phyloP scores from a whole-genome alignment of 2,113 vertebrate species.

The Hippopotamus amphibius region DNA sequence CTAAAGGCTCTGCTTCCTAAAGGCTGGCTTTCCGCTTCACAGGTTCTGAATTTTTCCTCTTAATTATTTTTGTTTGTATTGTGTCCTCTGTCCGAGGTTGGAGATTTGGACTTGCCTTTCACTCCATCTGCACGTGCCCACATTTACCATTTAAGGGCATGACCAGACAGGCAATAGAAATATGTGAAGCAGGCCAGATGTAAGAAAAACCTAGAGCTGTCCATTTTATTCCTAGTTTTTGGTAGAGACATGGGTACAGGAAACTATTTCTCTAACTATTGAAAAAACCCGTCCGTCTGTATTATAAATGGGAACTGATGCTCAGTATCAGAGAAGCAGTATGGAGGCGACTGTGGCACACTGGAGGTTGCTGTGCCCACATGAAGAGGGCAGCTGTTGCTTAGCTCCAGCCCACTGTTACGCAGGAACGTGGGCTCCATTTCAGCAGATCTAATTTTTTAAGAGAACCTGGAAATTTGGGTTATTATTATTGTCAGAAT shows the following conservation, averaged over 20 bases:
- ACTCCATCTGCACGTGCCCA: background rate
- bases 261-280: background rate
- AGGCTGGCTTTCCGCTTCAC: background rate
- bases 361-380: background rate
- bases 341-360: background rate
- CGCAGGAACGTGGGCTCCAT: background rate
- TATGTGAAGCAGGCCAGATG: background rate
- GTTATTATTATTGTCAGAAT: background rate
- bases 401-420: background rate
- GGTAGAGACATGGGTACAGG: background rate
- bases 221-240: slow-evolving; percentile 15
- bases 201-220: background rate
- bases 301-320: background rate
- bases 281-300: background rate
- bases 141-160: background rate
- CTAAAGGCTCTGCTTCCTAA: background rate
- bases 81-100: background rate
- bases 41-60: background rate
- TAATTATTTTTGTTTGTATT: background rate
- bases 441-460: slow-evolving; percentile 6
- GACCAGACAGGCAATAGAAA: background rate
- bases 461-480: slow-evolving; percentile 36
- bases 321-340: background rate
- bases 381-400: background rate
- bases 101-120: background rate